Conservation (phyloP, 1,140 invertebrate species). For the Trichonephila clavipes region DNA sequence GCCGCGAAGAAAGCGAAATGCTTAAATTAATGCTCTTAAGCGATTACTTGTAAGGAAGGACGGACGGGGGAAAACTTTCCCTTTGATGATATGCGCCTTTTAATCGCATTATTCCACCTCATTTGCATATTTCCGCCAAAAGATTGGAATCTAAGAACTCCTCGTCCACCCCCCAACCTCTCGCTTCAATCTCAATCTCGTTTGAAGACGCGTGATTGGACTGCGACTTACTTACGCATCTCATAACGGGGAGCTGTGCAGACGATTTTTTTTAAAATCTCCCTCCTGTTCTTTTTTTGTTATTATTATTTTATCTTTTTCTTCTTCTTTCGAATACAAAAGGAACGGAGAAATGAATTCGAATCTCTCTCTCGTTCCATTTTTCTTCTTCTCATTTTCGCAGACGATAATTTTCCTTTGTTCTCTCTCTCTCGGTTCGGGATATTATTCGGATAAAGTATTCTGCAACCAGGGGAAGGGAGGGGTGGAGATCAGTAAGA, state of each 20-base stretch:
- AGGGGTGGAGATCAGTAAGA: background rate
- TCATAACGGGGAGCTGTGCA: conserved; percentile 45
- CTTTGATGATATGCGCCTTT: conserved; percentile 73
- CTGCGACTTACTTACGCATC: conserved; percentile 74
- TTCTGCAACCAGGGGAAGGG: background rate
- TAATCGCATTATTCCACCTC: conserved; percentile 75
- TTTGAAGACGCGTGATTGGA: conserved; percentile 73
- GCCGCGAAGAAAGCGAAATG: conserved; percentile 58
- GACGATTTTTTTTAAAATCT: background rate
- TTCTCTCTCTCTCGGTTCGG: background rate
- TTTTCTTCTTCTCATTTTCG: conserved; percentile 1
- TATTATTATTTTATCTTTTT: background rate
- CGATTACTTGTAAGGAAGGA: conserved; percentile 60
- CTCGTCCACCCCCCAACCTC: background rate
- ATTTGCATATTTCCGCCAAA: conserved; percentile 76
- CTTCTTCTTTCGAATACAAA: background rate
- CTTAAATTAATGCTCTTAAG: conserved; percentile 75
- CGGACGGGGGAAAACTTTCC: conserved; percentile 3
- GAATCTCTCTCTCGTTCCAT: conserved; percentile 27
- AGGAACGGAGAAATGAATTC: conserved; percentile 55
- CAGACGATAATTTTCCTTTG: conserved; percentile 63
- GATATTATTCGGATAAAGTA: conserved; percentile 17
- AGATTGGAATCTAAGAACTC: conserved; percentile 75
- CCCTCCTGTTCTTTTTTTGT: background rate
- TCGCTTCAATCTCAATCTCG: conserved; percentile 73